These are phyloP conservation scores for Agapostemon virescens DNA, from an alignment of 2,888 invertebrate genomes.

Conservation along the genomic window DNA sequence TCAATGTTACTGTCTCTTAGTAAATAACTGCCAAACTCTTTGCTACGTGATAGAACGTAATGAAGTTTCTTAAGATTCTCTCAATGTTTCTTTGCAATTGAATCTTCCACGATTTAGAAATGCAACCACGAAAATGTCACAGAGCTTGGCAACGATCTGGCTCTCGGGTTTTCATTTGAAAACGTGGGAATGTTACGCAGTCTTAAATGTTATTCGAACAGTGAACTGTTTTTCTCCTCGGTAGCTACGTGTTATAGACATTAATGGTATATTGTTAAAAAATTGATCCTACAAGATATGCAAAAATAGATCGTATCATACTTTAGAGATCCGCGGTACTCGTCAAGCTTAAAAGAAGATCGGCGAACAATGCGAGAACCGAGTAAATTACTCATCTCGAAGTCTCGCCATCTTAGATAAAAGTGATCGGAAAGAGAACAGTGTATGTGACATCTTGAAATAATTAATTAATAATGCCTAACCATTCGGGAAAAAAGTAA, in stretches of 20 bases:
- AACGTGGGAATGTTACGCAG: slow-evolving; percentile 5
- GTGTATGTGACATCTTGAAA: neutral
- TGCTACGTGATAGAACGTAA: neutral
- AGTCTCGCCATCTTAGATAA: neutral
- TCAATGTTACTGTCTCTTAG: neutral
- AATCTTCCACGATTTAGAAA: neutral
- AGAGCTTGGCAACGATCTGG: neutral
- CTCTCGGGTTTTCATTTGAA: neutral
- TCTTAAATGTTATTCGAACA: slow-evolving; percentile 4
- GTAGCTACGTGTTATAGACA: neutral
- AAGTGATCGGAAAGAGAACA: neutral
- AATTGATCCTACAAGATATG: slow-evolving; percentile 7
- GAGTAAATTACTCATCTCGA: neutral
- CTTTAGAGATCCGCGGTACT: neutral
- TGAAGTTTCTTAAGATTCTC: neutral
- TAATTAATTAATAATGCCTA: neutral
- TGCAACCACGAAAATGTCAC: neutral
- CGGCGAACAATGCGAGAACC: neutral
- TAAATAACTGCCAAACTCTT: slow-evolving; percentile 21
- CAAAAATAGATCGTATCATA: slow-evolving; percentile 5
- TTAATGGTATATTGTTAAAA: slow-evolving; percentile 15
- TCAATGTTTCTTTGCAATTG: neutral
- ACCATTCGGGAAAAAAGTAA: neutral
- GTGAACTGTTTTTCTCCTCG: slow-evolving; percentile 10
- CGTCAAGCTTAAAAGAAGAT: neutral